phyloP scores from a whole-genome alignment of 1,140 invertebrate genomes.

The Platorchestia sp. region DNA sequence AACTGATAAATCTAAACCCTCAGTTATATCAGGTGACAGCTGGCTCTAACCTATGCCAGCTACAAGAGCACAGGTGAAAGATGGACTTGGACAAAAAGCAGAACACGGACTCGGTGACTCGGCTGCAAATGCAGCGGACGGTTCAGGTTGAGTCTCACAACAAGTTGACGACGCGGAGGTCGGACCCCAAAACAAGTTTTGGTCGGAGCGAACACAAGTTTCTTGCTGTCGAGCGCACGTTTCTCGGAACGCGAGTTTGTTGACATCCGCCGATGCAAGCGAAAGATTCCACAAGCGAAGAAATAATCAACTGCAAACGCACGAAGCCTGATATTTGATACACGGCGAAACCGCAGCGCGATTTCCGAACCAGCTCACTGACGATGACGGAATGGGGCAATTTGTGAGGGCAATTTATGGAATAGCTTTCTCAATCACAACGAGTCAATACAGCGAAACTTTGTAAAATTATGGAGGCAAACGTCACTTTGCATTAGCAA shows the following conservation, averaged over 20 bases:
- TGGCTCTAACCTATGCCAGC: not conserved
- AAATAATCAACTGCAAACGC: not conserved
- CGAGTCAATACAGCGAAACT: too few species aligned
- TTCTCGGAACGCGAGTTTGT: conserved; percentile 16
- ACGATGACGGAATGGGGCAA: not conserved
- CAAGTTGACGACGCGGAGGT: not conserved
- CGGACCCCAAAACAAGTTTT: not conserved
- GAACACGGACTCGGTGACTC: conserved; percentile 3
- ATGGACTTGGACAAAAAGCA: not conserved
- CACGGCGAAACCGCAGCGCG: not conserved
- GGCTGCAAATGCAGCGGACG: not conserved
- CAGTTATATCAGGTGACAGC: not conserved
- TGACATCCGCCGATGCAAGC: not conserved
- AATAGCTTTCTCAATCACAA: not conserved
- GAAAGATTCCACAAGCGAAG: not conserved
- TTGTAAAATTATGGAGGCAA: too few species aligned
- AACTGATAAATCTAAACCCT: too few species aligned
- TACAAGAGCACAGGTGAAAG: not conserved
- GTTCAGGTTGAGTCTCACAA: not conserved
- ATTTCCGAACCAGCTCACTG: not conserved
- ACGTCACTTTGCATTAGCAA: not conserved
- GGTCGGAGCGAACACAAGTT: not conserved
- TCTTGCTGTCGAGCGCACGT: not conserved
- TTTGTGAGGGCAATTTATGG: not conserved
- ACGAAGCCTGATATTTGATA: not conserved